Evolutionary conservation across 1,140 invertebrate genomes (phyloP).

Genomic region (Pogonomyrmex barbatus): DNA sequence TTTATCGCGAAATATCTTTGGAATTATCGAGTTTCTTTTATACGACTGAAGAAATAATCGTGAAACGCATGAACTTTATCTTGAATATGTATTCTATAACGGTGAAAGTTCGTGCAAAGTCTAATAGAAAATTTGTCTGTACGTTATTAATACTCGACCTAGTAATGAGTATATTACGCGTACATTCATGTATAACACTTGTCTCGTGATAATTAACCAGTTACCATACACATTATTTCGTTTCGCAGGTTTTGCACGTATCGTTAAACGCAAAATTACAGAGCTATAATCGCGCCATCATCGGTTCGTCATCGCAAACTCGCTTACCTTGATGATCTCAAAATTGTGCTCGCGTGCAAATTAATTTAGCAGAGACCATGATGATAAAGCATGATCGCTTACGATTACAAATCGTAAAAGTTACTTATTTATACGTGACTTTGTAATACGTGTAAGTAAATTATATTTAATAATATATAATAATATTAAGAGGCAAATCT

Average conservation of each 20-base stretch:
- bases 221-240: background rate
- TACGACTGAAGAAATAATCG: background rate
- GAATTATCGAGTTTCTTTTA: background rate
- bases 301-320: constrained; percentile 26
- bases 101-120: constrained; percentile 15
- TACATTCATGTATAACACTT: background rate
- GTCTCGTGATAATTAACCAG: background rate
- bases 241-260: constrained; percentile 12
- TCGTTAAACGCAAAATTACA: background rate
- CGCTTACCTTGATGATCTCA: constrained; percentile 57
- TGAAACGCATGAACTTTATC: background rate
- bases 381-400: background rate
- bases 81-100: background rate
- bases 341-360: constrained; percentile 21
- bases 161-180: background rate
- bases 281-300: background rate
- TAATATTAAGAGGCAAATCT: background rate
- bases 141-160: constrained; percentile 40
- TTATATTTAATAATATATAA: background rate
- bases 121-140: constrained; percentile 29
- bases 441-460: background rate
- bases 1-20: background rate
- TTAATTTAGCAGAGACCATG: constrained; percentile 28
- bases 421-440: background rate
- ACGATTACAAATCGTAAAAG: background rate